Percentiles rank a stretch among this genome's conserved stretches.
Conservation (phyloP, 2,113 vertebrate species). For the Hydropotes inermis region DNA sequence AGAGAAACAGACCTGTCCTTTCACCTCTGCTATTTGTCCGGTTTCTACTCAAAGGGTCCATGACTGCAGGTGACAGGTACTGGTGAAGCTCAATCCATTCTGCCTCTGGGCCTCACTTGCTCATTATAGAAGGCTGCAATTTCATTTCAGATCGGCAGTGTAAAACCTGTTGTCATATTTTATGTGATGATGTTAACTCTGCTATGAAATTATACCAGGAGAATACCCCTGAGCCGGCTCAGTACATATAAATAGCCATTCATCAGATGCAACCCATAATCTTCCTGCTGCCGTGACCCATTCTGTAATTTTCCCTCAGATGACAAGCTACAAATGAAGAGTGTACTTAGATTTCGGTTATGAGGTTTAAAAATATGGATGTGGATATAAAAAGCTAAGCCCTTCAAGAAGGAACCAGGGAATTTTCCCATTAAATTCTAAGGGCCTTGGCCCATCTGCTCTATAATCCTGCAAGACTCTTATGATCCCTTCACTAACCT, state of each 20-base stretch:
- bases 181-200: constrained; percentile 55
- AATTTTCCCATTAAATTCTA: constrained; percentile 54
- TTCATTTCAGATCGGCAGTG: constrained; percentile 37
- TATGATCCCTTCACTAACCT: neutral
- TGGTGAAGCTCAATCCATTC: neutral
- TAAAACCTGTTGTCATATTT: constrained; percentile 60
- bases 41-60: neutral
- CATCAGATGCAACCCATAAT: constrained; percentile 65
- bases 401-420: constrained; percentile 54
- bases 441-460: neutral
- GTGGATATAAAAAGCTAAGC: constrained; percentile 55
- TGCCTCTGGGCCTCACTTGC: constrained; percentile 27
- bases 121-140: constrained; percentile 53
- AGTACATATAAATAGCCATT: constrained; percentile 59
- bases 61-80: neutral
- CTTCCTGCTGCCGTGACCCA: constrained; percentile 47
- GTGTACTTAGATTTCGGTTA: constrained; percentile 50
- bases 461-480: neutral
- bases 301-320: constrained; percentile 71
- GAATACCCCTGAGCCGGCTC: constrained; percentile 33
- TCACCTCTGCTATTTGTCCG: neutral
- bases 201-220: constrained; percentile 64
- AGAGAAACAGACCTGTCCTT: neutral
- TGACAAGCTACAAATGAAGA: constrained; percentile 73
- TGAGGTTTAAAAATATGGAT: constrained; percentile 68